A percentile compares a stretch with the other conserved stretches of the same genome.
Evolutionary conservation across 2,113 vertebrate genomes (phyloP).

Genomic region (Eurystomus gularis): DNA sequence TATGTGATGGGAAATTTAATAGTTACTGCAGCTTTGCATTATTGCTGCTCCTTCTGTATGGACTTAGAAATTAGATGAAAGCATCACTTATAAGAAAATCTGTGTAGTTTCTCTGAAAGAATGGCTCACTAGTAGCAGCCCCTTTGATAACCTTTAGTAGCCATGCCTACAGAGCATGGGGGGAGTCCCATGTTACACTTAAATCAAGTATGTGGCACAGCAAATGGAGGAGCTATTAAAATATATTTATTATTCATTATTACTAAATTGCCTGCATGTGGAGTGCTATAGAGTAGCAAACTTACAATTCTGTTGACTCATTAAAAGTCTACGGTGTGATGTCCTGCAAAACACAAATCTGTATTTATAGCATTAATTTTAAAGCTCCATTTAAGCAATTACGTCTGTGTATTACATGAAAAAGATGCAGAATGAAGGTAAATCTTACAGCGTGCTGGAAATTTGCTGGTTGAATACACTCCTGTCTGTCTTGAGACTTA

Average conservation of each 20-base stretch:
- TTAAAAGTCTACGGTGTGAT: slow-evolving; percentile 64
- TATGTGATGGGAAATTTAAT: slow-evolving; percentile 6
- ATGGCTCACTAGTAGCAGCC: background rate
- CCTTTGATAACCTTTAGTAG: background rate
- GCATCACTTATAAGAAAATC: background rate
- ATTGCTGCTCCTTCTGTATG: slow-evolving; percentile 1
- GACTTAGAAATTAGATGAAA: background rate
- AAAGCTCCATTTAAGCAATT: slow-evolving; percentile 62
- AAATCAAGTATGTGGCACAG: slow-evolving; percentile 62
- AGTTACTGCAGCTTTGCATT: background rate
- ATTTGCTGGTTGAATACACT: background rate
- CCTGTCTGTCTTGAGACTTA: background rate
- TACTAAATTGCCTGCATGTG: slow-evolving; percentile 76
- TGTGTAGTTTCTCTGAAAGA: background rate
- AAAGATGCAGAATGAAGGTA: slow-evolving; percentile 58
- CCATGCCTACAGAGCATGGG: background rate
- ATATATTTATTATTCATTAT: slow-evolving; percentile 83
- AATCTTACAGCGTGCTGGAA: slow-evolving; percentile 37
- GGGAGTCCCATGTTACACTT: slow-evolving; percentile 10
- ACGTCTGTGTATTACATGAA: background rate
- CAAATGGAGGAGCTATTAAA: slow-evolving; percentile 73
- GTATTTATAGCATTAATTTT: slow-evolving; percentile 83
- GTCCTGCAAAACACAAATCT: slow-evolving; percentile 65
- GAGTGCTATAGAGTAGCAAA: slow-evolving; percentile 59
- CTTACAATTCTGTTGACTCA: slow-evolving; percentile 75